Evolutionary conservation across 2,888 invertebrate species (phyloP).

Genomic region (Nomada flava): DNA sequence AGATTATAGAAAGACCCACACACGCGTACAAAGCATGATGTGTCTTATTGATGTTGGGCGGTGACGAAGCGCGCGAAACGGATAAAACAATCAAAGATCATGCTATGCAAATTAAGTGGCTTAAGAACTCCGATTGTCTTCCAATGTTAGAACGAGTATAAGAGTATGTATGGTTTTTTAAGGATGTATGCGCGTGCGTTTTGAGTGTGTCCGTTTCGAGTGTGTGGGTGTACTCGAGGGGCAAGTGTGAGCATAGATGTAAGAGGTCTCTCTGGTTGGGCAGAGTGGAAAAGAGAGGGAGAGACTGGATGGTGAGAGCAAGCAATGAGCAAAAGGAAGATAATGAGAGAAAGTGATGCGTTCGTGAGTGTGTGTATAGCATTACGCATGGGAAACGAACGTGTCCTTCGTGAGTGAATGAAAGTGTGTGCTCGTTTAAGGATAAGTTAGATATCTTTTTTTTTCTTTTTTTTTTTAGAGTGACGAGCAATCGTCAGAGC

Average conservation of each 20-base stretch:
- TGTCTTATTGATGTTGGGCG: constrained; percentile 7
- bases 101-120: constrained; percentile 56
- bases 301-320: constrained; percentile 42
- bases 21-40: background rate
- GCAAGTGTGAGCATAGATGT: background rate
- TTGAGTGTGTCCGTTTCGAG: constrained; percentile 1
- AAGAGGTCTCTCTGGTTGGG: too few relatives aligned
- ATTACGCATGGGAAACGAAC: constrained; percentile 53
- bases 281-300: constrained; percentile 15
- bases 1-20: background rate
- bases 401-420: constrained; percentile 33
- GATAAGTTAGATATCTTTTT: constrained; percentile 33
- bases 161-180: constrained; percentile 32
- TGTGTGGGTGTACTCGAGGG: background rate
- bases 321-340: constrained; percentile 53
- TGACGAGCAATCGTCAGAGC: constrained; percentile 22
- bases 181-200: too few relatives aligned
- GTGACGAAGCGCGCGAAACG: constrained; percentile 46
- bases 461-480: constrained; percentile 8
- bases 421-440: constrained; percentile 42
- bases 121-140: constrained; percentile 75
- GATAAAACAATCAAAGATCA: constrained; percentile 59
- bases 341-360: constrained; percentile 64
- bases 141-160: constrained; percentile 68
- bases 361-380: constrained; percentile 19